These are phyloP conservation scores for Forbesichthys agassizii DNA, from an alignment of 2,113 vertebrate species.

Conservation along the genomic window DNA sequence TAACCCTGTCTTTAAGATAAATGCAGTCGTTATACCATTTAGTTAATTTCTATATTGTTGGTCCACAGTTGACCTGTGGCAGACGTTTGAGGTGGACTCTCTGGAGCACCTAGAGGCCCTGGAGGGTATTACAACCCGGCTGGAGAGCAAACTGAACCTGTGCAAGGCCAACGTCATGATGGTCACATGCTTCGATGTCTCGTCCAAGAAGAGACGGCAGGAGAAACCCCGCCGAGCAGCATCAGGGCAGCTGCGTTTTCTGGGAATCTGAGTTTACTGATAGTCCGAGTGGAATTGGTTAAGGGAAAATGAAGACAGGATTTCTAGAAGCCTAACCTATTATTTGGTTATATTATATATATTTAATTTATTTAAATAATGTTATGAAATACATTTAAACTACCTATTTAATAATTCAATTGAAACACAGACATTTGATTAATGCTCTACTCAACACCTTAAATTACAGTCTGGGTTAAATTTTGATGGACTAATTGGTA, in stretches of 20 bases:
- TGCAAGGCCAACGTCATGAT: constrained; percentile 93
- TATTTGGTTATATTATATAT: not conserved
- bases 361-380: not conserved
- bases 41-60: too few species aligned
- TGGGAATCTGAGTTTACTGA: constrained; percentile 18
- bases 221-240: constrained; percentile 32
- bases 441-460: too few species aligned
- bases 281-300: not conserved
- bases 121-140: constrained; percentile 82
- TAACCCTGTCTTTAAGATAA: too few species aligned
- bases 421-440: too few species aligned
- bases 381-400: too few species aligned
- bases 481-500: not conserved
- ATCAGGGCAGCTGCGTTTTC: constrained; percentile 18
- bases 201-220: constrained; percentile 76
- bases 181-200: constrained; percentile 87
- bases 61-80: constrained; percentile 85
- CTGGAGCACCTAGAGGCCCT: constrained; percentile 90
- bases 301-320: not conserved
- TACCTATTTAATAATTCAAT: too few species aligned
- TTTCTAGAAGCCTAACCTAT: not conserved
- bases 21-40: too few species aligned
- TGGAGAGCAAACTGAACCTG: constrained; percentile 86
- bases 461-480: not conserved
- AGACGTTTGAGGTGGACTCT: constrained; percentile 88